These are phyloP conservation scores for Tragelaphus buxtoni DNA, from an alignment of 2,113 vertebrate species.

Conservation along the genomic window DNA sequence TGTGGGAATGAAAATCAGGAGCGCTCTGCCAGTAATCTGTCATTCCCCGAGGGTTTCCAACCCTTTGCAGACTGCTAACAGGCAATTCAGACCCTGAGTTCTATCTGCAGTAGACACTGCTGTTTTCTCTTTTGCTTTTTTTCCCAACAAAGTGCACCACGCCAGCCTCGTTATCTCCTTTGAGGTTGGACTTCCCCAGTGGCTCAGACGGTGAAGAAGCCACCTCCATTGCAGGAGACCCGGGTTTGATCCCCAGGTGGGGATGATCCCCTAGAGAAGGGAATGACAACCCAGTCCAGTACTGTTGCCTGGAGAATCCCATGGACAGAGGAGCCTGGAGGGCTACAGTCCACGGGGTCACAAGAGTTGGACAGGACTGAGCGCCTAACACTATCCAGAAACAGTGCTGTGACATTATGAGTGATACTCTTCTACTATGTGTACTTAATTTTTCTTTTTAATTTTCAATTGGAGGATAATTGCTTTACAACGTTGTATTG, in stretches of 20 bases:
- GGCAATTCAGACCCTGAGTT: not conserved
- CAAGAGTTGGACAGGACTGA: not conserved
- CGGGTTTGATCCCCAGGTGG: not conserved
- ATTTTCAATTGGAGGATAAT: not conserved
- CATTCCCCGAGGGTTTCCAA: not conserved
- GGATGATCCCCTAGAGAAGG: not conserved
- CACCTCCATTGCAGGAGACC: not conserved
- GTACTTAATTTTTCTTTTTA: not conserved
- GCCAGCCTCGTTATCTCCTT: accelerated
- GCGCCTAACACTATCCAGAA: accelerated
- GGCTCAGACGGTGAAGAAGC: not conserved
- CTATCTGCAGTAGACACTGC: accelerated
- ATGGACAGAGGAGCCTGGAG: not conserved
- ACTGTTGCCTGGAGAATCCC: not conserved
- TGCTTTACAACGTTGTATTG: not conserved
- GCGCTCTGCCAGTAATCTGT: not conserved
- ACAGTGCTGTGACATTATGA: accelerated
- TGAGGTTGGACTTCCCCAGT: not conserved
- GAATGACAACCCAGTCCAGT: not conserved
- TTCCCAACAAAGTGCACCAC: accelerated
- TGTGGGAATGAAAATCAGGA: not conserved
- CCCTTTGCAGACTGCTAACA: not conserved
- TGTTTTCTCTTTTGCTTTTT: not conserved
- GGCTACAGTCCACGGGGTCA: not conserved
- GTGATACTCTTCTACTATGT: not conserved